Base-by-base conservation (phyloP, 2,113 vertebrate genomes). In the Bufo gargarizans region DNA sequence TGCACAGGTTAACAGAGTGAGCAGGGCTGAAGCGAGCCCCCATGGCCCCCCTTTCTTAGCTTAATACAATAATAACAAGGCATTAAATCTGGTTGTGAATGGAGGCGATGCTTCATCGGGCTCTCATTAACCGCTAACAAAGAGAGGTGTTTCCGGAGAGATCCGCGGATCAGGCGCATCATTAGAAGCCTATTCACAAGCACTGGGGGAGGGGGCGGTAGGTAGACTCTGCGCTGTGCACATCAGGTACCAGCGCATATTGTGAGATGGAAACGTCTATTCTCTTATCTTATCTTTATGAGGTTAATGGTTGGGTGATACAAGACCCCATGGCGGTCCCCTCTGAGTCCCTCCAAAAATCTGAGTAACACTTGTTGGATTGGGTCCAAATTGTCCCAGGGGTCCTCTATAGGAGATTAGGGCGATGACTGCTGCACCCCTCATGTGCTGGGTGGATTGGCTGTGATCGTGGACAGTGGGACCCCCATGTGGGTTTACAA, bases 1-100 rank as follows among this genome's bases (percentile, higher is more conserved):
- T 43, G n/a, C 33, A 33, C 33, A 33, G 33, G 33, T 33, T 33
- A 33, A 33, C 33, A 33, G 33, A 33, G 33, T 33, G 33, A 1
- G 11, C 79, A 49, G 59, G 43, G 58, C 43, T 47, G 69, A 61
- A 14, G 33, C 0, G 11, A 77, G 19, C 72, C 72, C 55, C 55
- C 55, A 59, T n/a, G 2, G 8, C 22, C 14, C 1, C 45, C 69
- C 58, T 55, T 50, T 50, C 58, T 7, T 3, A 71, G 47, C 9
- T 33, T 85, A 74, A 85, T 56, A 59, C 71, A 77, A 63, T 49
- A 56, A 87, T 45, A 86, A 47, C 7, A 20, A 79, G 77, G 76
- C 63, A 45, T 43, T 55, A 69, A 77, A 45, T 87, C 77, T 58
- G 9, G 14, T 61, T 87, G 11, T 71, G 49, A 22, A 79, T 55